Conservation (phyloP, 2,113 vertebrate species). For the Gymnocephalus cernua region DNA sequence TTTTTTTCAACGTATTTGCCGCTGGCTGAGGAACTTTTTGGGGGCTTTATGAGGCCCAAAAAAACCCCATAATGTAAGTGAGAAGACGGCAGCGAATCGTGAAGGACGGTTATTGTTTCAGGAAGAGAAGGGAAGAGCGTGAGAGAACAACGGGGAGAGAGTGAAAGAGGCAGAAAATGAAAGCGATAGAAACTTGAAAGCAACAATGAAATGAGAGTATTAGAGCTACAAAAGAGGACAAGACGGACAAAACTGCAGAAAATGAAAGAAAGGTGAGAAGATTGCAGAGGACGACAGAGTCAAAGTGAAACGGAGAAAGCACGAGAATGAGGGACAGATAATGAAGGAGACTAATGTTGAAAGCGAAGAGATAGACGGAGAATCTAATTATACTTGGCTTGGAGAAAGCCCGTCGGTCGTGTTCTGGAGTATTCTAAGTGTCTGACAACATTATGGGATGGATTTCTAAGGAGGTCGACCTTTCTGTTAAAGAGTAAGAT, state of each 20-base stretch:
- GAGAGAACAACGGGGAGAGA: background rate
- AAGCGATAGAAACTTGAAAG: conserved; percentile 34
- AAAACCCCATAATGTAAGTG: too few relatives aligned
- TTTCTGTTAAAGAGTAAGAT: too few relatives aligned
- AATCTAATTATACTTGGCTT: conserved; percentile 43
- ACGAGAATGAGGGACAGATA: conserved; percentile 23
- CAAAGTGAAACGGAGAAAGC: conserved; percentile 17
- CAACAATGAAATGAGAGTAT: background rate
- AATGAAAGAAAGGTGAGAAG: conserved; percentile 14
- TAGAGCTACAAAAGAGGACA: background rate
- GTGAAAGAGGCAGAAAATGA: background rate
- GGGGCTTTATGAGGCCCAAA: too few relatives aligned
- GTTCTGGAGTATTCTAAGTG: background rate
- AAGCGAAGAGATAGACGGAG: conserved; percentile 5
- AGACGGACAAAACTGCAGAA: conserved; percentile 19
- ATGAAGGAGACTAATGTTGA: background rate
- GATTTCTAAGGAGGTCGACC: too few relatives aligned
- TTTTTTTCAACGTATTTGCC: too few relatives aligned
- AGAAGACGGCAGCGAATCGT: conserved; percentile 37
- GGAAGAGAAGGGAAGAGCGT: conserved; percentile 7
- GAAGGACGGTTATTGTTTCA: conserved; percentile 53
- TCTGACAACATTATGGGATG: too few relatives aligned
- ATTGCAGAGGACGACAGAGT: conserved; percentile 18
- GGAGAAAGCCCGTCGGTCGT: conserved; percentile 2
- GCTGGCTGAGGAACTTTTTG: too few relatives aligned